phyloP scores from a whole-genome alignment of 35 echinoderm and acorn worm species.

The Heliocidaris tuberculata region DNA sequence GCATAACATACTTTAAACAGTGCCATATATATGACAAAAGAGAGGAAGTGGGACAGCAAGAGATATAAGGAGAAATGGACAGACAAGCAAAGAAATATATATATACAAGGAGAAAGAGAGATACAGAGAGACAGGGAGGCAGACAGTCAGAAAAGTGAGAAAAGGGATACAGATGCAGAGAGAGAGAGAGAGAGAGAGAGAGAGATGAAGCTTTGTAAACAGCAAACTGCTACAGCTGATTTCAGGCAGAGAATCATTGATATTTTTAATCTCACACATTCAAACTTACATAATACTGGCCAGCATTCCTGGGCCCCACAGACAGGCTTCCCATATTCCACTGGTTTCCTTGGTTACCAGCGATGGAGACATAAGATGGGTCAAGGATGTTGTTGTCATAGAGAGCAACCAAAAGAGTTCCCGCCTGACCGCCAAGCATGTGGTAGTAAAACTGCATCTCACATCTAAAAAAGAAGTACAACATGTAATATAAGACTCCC shows the following conservation, averaged over 20 bases:
- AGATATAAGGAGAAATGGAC: background rate
- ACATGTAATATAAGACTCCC: no score
- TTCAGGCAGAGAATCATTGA: no score
- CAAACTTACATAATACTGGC: conserved; percentile 75
- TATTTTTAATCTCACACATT: no score
- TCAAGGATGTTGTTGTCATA: conserved; percentile 67
- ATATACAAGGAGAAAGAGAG: background rate
- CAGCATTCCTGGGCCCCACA: conserved; percentile 69
- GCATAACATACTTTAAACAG: no score
- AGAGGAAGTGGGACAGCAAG: background rate
- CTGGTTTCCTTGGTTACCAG: conserved; percentile 70
- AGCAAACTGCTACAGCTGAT: no score
- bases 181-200: no score
- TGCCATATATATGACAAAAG: no score
- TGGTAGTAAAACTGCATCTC: conserved; percentile 92
- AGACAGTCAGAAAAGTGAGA: no score
- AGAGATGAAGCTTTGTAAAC: no score
- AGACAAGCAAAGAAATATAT: background rate
- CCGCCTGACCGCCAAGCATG: conserved; percentile 71
- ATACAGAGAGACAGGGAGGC: no score
- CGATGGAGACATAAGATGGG: conserved; percentile 6
- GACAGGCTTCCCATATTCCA: conserved; percentile 70
- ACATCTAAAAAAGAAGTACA: conserved; percentile 60
- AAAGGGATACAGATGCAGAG: no score
- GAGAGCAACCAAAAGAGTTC: conserved; percentile 62